These are phyloP conservation scores for Caenorhabditis angaria DNA, from an alignment of 2,888 invertebrate genomes.

Conservation along the genomic window DNA sequence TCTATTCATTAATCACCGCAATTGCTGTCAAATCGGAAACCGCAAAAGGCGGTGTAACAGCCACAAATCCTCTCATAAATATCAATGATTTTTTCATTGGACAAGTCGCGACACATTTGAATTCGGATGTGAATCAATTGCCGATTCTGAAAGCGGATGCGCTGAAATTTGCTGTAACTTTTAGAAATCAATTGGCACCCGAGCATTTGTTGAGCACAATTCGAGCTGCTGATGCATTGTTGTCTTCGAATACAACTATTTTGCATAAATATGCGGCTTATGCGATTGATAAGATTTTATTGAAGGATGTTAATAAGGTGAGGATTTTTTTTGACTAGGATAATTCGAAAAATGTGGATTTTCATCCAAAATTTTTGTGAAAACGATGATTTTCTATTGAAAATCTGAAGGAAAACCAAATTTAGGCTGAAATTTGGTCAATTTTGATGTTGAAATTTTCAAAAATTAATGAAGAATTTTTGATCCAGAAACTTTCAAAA, in stretches of 20 bases:
- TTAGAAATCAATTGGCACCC: conserved; percentile 86
- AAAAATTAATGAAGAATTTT: no score
- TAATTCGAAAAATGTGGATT: not conserved
- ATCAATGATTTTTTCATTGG: conserved; percentile 87
- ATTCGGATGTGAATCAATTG: conserved; percentile 74
- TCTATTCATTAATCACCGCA: conserved; percentile 93
- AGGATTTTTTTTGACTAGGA: not conserved
- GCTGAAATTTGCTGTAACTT: conserved; percentile 92
- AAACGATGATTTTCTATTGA: no score
- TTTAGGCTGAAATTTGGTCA: no score
- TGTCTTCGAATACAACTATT: conserved; percentile 33
- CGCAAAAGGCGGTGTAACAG: conserved; percentile 76
- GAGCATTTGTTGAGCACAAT: conserved; percentile 82
- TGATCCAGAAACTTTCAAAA: no score
- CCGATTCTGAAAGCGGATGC: conserved; percentile 89
- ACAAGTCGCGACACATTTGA: conserved; percentile 87
- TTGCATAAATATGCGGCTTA: conserved; percentile 90
- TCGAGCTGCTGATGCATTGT: conserved; percentile 31
- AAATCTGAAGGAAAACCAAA: no score
- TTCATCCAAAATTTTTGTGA: no score
- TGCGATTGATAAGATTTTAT: conserved; percentile 86
- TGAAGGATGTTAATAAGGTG: conserved; percentile 66
- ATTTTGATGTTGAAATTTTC: no score
- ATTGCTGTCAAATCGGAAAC: conserved; percentile 89
- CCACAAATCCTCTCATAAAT: conserved; percentile 78